Evolutionary conservation across 2,888 invertebrate species (phyloP), one percentile per base, ranked within the genome.

Genomic region (Lottia scabra): DNA sequence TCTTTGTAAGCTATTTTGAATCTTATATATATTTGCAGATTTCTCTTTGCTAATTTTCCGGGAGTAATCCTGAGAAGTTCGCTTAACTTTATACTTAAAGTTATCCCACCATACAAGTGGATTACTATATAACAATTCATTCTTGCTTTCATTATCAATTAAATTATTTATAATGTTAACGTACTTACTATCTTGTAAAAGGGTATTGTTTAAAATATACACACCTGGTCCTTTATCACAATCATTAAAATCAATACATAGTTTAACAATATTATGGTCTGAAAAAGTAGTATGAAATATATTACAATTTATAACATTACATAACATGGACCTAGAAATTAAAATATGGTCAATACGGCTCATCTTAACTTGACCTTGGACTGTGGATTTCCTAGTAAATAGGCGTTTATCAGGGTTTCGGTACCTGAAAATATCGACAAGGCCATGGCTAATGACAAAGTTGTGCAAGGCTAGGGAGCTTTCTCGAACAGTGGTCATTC

Each of bases 71-170:
- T 63, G 63, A 19, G 65, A 27, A 62, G 45, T 65, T 30, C 65
- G 62, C 48, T 71, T 74, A 13, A 68, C 26, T 26, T 65, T 68
- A 62, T 71, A 70, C 68, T 71, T 74, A 10, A 74, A 46, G 65
- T 74, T 71, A 63, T 68, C 74, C 74, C 68, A 74, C 74, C 68
- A 74, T 30, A 71, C 30, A n/a, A 65, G 43, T 63, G 70, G 70
- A 30, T 70, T 65, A 23, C 26, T 27, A 48, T 48, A 27, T 46
- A 48, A 48, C 26, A 67, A 27, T 19, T 46, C 48, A 12, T 30
- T 46, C 2, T 10, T 19, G n/a, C 30, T 27, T 48, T 19, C 48
- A n/a, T 67, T 56, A 16, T 30, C 30, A 30, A 56, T 67, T 62
- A 68, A 62, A 62, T 30, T 48, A 45, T 26, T 67, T 27, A 67